These are phyloP conservation scores for Pyralis farinalis DNA, from an alignment of 2,888 invertebrate species.

Conservation along the genomic window DNA sequence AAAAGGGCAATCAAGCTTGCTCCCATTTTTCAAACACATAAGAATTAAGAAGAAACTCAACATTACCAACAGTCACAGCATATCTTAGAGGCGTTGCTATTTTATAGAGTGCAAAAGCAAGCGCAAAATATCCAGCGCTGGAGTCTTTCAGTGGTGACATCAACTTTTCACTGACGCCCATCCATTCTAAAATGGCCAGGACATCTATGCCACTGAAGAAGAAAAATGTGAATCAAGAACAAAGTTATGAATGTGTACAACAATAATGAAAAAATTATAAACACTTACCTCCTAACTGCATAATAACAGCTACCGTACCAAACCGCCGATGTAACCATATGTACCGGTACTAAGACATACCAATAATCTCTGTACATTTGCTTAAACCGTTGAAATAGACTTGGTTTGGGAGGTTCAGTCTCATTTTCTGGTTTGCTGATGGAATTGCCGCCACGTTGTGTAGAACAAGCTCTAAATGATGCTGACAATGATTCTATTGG, in stretches of 20 bases:
- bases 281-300: constrained; percentile 88
- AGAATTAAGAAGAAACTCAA: too few species aligned
- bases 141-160: constrained; percentile 89
- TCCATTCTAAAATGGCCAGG: constrained; percentile 86
- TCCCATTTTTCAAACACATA: too few species aligned
- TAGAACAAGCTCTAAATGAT: constrained; percentile 34
- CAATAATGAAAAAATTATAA: too few species aligned
- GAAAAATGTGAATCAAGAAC: too few species aligned
- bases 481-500: constrained; percentile 25
- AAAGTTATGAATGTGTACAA: too few species aligned
- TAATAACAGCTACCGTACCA: constrained; percentile 96
- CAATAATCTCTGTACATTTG: constrained; percentile 97
- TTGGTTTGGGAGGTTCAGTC: constrained; percentile 65
- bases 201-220: constrained; percentile 96
- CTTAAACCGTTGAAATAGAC: constrained; percentile 91
- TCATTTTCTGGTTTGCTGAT: constrained; percentile 27
- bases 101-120: constrained; percentile 96
- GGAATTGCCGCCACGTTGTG: constrained; percentile 24
- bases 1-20: too few species aligned
- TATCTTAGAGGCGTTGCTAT: constrained; percentile 94
- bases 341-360: constrained; percentile 97
- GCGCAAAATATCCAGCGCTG: constrained; percentile 92
- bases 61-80: constrained; percentile 92
- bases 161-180: constrained; percentile 90
- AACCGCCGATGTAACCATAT: constrained; percentile 90